Percentiles rank a stretch among this genome's conserved stretches.
Conservation (phyloP, 64 coral and sea anemone species). For the Pocillopora verrucosa region DNA sequence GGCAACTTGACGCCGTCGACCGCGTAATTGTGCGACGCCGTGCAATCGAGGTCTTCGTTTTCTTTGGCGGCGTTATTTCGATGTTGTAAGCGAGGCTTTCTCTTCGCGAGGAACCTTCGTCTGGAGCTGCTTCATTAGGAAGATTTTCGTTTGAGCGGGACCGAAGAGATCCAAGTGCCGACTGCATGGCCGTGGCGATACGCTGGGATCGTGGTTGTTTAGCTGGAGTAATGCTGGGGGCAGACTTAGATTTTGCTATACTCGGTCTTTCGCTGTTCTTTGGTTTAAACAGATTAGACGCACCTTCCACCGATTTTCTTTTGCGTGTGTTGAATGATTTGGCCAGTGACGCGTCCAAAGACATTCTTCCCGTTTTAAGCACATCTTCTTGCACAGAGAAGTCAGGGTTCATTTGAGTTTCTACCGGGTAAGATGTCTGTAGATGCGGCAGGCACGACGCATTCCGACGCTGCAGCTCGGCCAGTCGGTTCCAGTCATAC, state of each 20-base stretch:
- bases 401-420: constrained; percentile 55
- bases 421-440: constrained; percentile 63
- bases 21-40: constrained; percentile 51
- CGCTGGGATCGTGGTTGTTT: constrained; percentile 39
- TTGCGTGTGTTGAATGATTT: constrained; percentile 9
- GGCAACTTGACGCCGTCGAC: constrained; percentile 28
- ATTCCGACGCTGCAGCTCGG: constrained; percentile 61
- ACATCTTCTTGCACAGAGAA: constrained; percentile 12
- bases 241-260: constrained; percentile 46
- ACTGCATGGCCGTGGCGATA: constrained; percentile 12
- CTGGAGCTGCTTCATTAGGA: background rate
- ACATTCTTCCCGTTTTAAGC: constrained; percentile 35
- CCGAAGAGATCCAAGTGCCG: constrained; percentile 29
- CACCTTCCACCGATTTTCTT: constrained; percentile 21
- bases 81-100: constrained; percentile 50
- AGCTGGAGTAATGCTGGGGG: constrained; percentile 16
- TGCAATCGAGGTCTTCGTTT: constrained; percentile 1
- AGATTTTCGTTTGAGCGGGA: constrained; percentile 56
- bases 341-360: constrained; percentile 24
- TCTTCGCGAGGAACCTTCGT: constrained; percentile 3
- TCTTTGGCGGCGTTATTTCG: constrained; percentile 44
- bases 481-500: constrained; percentile 60
- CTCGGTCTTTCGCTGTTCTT: background rate
- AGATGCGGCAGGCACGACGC: constrained; percentile 54
- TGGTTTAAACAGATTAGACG: background rate